Evolutionary conservation across 2,113 vertebrate genomes (phyloP).

Genomic region (Microtus ochrogaster): DNA sequence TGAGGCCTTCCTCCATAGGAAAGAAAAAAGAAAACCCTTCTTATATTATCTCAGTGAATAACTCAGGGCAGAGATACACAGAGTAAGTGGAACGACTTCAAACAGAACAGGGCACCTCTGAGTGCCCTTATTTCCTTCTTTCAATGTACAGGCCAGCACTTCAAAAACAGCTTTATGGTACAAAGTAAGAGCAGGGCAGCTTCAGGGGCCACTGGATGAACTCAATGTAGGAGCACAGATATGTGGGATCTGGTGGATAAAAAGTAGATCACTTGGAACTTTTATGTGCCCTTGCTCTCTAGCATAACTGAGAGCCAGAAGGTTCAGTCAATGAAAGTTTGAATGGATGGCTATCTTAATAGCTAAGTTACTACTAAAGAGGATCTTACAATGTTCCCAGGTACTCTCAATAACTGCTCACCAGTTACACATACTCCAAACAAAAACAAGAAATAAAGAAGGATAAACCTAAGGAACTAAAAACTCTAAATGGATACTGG

Average conservation of each 20-base stretch:
- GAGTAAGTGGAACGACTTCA: not conserved
- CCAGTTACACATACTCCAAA: not conserved
- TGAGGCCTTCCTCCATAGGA: not conserved
- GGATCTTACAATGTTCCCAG: not conserved
- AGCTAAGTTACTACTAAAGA: not conserved
- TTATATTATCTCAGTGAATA: slow-evolving; percentile 29
- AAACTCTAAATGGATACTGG: not conserved
- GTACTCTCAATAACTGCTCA: not conserved
- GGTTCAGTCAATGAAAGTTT: not conserved
- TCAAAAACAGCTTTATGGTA: not conserved
- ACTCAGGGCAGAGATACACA: not conserved
- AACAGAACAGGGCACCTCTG: not conserved
- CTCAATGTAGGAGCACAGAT: not conserved
- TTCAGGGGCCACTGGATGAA: not conserved
- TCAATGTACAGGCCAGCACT: not conserved
- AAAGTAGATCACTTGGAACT: not conserved
- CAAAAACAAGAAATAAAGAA: not conserved
- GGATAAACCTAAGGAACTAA: slow-evolving; percentile 1
- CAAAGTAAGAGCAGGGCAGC: not conserved
- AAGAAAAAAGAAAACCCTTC: not conserved
- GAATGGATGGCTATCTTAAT: not conserved
- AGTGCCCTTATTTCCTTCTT: slow-evolving; percentile 15
- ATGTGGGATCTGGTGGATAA: not conserved
- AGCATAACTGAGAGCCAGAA: slow-evolving; percentile 2
- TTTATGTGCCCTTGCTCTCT: not conserved